Percentiles rank a stretch among this genome's conserved stretches.
Conservation (phyloP, 2,888 invertebrate genomes). For the Diarsia rubi region DNA sequence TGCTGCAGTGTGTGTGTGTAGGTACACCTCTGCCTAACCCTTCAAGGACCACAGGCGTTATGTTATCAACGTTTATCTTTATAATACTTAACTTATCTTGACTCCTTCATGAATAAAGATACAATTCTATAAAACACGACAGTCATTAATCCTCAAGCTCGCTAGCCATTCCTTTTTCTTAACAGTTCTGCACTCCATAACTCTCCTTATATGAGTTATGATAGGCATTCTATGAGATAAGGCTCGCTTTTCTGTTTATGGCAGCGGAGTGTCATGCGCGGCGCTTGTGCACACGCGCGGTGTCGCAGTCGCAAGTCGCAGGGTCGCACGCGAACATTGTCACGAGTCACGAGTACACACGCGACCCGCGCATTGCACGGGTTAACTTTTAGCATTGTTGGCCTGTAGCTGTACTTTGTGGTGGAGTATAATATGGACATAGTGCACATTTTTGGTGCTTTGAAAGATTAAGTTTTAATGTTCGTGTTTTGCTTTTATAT, state of each 20-base stretch:
- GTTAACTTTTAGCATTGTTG: constrained; percentile 42
- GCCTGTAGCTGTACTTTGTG: constrained; percentile 20
- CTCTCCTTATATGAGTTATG: constrained; percentile 43
- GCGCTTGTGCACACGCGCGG: constrained; percentile 54
- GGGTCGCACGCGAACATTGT: constrained; percentile 71
- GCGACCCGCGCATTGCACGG: constrained; percentile 48
- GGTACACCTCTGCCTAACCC: too few relatives aligned
- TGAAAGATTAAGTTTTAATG: constrained; percentile 2
- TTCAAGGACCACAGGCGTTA: too few relatives aligned
- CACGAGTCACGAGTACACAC: constrained; percentile 53
- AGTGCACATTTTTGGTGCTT: neutral
- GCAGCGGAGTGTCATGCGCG: constrained; percentile 52
- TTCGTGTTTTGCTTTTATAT: neutral
- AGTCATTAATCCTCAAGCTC: constrained; percentile 8
- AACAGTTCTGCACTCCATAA: constrained; percentile 28
- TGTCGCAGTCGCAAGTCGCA: constrained; percentile 21
- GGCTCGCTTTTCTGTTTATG: constrained; percentile 36
- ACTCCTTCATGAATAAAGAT: constrained; percentile 34
- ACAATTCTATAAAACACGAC: constrained; percentile 24
- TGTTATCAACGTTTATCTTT: neutral
- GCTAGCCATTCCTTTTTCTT: constrained; percentile 25
- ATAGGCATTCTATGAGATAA: constrained; percentile 39
- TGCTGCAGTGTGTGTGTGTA: too few relatives aligned
- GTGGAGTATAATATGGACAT: neutral
- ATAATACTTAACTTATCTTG: constrained; percentile 1